phyloP scores from a whole-genome alignment of 2,888 invertebrate species.

The Lithophane leautieri region DNA sequence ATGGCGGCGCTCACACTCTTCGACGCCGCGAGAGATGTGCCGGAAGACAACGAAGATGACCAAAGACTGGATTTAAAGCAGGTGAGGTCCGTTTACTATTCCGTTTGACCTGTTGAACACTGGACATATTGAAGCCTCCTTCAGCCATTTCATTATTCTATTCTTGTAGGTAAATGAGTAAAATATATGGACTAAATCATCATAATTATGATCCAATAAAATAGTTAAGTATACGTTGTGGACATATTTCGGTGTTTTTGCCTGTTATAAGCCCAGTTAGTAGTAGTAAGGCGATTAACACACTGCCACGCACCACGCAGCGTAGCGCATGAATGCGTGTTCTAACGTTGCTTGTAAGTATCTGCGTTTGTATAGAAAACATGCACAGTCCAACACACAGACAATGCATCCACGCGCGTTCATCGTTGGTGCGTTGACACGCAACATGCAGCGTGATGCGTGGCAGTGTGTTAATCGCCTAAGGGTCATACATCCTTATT shows the following conservation, averaged over 20 bases:
- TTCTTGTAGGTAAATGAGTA: not conserved
- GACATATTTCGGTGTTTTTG: not conserved
- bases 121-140: not conserved
- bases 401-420: too few relatives aligned
- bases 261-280: not conserved
- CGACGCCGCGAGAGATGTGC: conserved; percentile 25
- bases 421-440: too few relatives aligned
- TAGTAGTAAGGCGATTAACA: too few relatives aligned
- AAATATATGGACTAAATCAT: not conserved
- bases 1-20: conserved; percentile 35
- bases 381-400: too few relatives aligned
- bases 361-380: too few relatives aligned
- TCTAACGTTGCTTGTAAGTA: too few relatives aligned
- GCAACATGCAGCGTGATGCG: too few relatives aligned
- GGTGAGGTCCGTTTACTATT: conserved; percentile 27
- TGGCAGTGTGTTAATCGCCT: too few relatives aligned
- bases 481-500: not conserved
- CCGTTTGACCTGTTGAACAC: not conserved
- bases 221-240: not conserved
- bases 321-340: too few relatives aligned
- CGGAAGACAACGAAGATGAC: conserved; percentile 32
- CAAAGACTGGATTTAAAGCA: conserved; percentile 39
- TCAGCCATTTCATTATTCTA: not conserved
- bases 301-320: too few relatives aligned
- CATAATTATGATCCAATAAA: not conserved